Percentiles rank a stretch among this genome's conserved stretches.
Conservation (phyloP, 1,140 invertebrate genomes). For the Meloidogyne hapla region DNA sequence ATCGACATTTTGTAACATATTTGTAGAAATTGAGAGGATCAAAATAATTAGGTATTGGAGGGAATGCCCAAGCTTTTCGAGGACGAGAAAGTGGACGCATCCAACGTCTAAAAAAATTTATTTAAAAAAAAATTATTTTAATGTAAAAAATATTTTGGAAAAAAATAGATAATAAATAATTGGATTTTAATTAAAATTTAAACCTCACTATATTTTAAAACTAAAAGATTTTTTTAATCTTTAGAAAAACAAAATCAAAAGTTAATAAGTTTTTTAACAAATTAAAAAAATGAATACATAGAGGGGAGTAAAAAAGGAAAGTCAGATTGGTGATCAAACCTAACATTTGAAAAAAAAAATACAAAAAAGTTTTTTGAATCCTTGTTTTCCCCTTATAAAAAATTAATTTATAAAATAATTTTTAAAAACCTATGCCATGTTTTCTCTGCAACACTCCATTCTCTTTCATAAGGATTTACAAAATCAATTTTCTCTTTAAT, state of each 20-base stretch:
- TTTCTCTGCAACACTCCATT: constrained; percentile 52
- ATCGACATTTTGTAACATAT: constrained; percentile 59
- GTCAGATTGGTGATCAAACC: too few relatives aligned
- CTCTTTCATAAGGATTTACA: constrained; percentile 61
- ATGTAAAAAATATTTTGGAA: constrained; percentile 4
- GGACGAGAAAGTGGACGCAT: constrained; percentile 46
- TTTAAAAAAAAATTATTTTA: constrained; percentile 25
- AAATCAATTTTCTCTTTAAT: constrained; percentile 59
- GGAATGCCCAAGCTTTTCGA: constrained; percentile 54
- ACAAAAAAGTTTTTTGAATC: too few relatives aligned
- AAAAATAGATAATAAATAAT: too few relatives aligned
- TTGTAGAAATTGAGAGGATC: constrained; percentile 60
- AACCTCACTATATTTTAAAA: too few relatives aligned
- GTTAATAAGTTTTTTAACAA: too few relatives aligned
- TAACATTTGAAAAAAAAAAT: too few relatives aligned
- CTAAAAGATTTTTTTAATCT: too few relatives aligned
- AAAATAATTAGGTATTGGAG: constrained; percentile 51
- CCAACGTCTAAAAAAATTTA: constrained; percentile 47
- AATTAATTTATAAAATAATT: background rate
- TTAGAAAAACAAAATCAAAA: too few relatives aligned
- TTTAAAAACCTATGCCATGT: constrained; percentile 59
- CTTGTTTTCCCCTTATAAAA: constrained; percentile 6
- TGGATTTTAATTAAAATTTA: too few relatives aligned
- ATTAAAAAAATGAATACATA: too few relatives aligned
- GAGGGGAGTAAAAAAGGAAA: too few relatives aligned